These are phyloP conservation scores for Dicroscelio sp. DNA, from an alignment of 2,888 invertebrate genomes.

Conservation along the genomic window DNA sequence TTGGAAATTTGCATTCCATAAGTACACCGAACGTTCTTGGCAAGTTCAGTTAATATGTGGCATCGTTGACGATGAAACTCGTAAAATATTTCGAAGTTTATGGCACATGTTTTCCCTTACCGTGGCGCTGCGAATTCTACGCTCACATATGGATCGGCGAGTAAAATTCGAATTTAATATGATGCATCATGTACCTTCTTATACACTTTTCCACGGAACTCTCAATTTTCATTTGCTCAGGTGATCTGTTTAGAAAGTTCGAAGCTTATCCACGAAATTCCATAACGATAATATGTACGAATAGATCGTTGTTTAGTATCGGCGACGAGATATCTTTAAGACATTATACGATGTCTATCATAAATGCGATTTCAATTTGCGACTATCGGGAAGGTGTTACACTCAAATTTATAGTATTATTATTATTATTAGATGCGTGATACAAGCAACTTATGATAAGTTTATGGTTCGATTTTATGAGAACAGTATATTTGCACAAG, in stretches of 20 bases:
- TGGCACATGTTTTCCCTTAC: constrained; percentile 61
- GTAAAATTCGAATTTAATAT: constrained; percentile 84
- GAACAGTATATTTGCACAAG: too few relatives aligned
- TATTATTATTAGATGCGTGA: constrained; percentile 25
- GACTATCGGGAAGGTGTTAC: not conserved
- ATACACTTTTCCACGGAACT: constrained; percentile 47
- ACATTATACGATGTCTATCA: constrained; percentile 32
- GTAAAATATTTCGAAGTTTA: constrained; percentile 83
- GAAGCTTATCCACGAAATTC: constrained; percentile 21
- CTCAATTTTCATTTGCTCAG: constrained; percentile 69
- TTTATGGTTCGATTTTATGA: constrained; percentile 2
- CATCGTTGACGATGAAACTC: constrained; percentile 52
- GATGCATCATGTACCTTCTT: constrained; percentile 27
- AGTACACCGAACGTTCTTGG: constrained; percentile 31
- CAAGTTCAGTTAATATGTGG: constrained; percentile 64
- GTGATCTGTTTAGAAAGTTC: constrained; percentile 65
- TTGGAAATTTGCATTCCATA: constrained; percentile 44
- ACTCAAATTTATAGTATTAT: constrained; percentile 46
- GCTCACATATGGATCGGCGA: constrained; percentile 59
- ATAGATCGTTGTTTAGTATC: constrained; percentile 26
- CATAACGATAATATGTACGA: constrained; percentile 16
- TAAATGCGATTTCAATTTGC: constrained; percentile 50
- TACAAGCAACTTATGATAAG: not conserved
- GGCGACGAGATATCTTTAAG: not conserved
- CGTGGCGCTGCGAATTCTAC: not conserved